phyloP scores from a whole-genome alignment of 2,888 invertebrate species.

The Empis stercorea region DNA sequence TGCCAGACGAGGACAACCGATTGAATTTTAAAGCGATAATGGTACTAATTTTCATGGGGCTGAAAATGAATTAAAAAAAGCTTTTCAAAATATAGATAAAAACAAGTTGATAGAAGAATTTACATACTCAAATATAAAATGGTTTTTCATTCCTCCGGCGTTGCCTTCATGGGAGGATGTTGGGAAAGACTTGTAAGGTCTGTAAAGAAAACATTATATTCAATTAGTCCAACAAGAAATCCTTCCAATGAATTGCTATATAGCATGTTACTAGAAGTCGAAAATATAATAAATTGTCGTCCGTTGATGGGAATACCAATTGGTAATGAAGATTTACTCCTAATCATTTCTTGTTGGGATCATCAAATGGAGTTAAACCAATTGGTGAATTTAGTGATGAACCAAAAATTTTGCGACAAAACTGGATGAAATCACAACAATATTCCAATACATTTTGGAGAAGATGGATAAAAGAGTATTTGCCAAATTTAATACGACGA shows the following conservation, averaged over 20 bases:
- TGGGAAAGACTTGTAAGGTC: conserved; percentile 10
- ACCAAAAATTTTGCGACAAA: background rate
- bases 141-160: conserved; percentile 16
- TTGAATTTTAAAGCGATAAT: conserved; percentile 10
- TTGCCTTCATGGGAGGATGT: conserved; percentile 14
- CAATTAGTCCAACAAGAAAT: conserved; percentile 8
- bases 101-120: conserved; percentile 2
- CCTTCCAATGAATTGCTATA: conserved; percentile 14
- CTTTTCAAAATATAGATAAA: background rate
- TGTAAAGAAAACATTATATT: conserved; percentile 9
- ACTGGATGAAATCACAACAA: conserved; percentile 4
- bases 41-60: conserved; percentile 13
- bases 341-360: conserved; percentile 15
- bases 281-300: conserved; percentile 14
- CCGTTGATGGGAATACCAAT: conserved; percentile 6
- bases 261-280: conserved; percentile 8
- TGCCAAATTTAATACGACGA: conserved; percentile 12
- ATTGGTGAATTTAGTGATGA: conserved; percentile 2
- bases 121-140: conserved; percentile 7
- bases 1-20: conserved; percentile 6
- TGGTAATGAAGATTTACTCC: conserved; percentile 13
- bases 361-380: conserved; percentile 5
- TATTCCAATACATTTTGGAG: conserved; percentile 11
- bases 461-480: conserved; percentile 15
- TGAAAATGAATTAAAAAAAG: background rate